Conservation (phyloP, 2,797 vertebrate species). For the Eremophila alpestris region DNA sequence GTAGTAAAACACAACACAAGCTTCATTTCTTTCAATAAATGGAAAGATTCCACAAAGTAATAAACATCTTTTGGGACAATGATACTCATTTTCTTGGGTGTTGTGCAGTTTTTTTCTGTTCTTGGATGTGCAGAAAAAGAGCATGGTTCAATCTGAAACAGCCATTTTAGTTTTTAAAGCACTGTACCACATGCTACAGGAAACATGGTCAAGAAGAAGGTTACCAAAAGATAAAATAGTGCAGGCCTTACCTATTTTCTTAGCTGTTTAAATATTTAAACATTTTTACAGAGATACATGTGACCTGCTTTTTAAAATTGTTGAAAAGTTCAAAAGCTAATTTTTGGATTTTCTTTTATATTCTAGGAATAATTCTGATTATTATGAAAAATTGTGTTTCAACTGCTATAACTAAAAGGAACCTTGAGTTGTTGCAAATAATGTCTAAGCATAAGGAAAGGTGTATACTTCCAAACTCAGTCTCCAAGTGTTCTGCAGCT, state of each 20-base stretch:
- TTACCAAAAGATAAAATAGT: background rate
- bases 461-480: background rate
- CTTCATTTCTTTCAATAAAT: background rate
- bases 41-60: background rate
- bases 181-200: background rate
- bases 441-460: background rate
- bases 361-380: background rate
- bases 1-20: background rate
- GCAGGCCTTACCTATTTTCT: background rate
- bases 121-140: background rate
- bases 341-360: background rate
- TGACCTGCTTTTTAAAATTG: background rate
- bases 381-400: background rate
- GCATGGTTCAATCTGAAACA: background rate
- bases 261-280: background rate
- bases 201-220: background rate
- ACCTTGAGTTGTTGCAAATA: background rate
- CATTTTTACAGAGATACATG: background rate
- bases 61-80: background rate
- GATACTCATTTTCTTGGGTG: background rate
- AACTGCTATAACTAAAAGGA: background rate
- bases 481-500: background rate
- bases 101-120: background rate
- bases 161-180: background rate
- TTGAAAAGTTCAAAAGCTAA: background rate